Conservation (phyloP, 2,888 invertebrate species). For the Fragum whitleyi region DNA sequence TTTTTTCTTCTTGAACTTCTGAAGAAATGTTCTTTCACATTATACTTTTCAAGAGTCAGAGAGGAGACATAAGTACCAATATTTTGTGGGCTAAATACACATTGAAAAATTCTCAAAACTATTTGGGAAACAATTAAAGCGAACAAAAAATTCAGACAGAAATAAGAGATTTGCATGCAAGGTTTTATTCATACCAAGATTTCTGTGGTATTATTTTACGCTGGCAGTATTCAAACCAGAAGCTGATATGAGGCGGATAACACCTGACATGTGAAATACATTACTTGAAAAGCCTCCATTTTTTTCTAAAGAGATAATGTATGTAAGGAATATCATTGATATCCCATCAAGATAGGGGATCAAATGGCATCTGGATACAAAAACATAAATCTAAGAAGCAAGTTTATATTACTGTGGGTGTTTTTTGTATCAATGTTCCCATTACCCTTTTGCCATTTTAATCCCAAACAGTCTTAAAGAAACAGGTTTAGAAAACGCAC, state of each 20-base stretch:
- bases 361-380: constrained; percentile 31
- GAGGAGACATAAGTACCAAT: no score
- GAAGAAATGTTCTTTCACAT: no score
- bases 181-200: neutral
- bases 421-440: neutral
- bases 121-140: no score
- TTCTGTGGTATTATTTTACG: constrained; percentile 2
- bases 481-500: no score
- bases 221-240: constrained; percentile 20
- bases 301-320: constrained; percentile 20
- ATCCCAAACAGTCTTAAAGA: no score
- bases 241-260: constrained; percentile 20
- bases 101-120: no score
- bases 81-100: no score
- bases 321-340: constrained; percentile 24
- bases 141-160: no score
- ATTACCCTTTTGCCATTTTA: no score
- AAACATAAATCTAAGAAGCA: constrained; percentile 13
- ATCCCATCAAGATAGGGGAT: constrained; percentile 21
- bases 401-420: constrained; percentile 2
- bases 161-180: neutral
- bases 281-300: constrained; percentile 20
- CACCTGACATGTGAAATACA: constrained; percentile 31
- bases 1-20: no score
- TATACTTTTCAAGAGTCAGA: no score